These are phyloP conservation scores for Astyanax mexicanus DNA, from an alignment of 2,797 vertebrate genomes.

Conservation along the genomic window DNA sequence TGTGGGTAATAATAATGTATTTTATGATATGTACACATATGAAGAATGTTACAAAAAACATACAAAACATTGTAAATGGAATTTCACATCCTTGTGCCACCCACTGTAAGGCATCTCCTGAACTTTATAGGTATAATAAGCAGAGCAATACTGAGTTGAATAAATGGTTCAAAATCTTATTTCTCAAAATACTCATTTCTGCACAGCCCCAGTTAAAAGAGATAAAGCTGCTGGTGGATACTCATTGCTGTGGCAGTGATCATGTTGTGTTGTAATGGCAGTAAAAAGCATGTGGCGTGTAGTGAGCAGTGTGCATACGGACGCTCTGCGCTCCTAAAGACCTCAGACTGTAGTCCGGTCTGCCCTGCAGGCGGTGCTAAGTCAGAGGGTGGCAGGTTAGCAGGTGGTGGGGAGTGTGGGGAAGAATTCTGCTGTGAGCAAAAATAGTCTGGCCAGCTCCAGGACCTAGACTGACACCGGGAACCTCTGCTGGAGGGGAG, in stretches of 20 bases:
- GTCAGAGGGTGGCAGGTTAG: constrained; percentile 18
- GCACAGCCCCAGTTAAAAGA: not conserved
- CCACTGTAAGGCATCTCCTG: too few relatives aligned
- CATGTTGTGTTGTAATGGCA: not conserved
- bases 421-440: not conserved
- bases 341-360: not conserved
- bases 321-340: not conserved
- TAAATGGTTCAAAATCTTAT: not conserved
- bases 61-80: too few relatives aligned
- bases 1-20: too few relatives aligned
- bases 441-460: constrained; percentile 7
- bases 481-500: not conserved
- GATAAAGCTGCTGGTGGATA: not conserved
- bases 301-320: constrained; percentile 4
- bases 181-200: not conserved
- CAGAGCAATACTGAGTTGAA: not conserved
- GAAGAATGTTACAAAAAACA: too few relatives aligned
- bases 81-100: too few relatives aligned
- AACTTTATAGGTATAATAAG: constrained; percentile 17
- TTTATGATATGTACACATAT: too few relatives aligned
- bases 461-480: constrained; percentile 20
- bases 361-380: not conserved
- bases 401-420: not conserved
- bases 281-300: not conserved
- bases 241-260: not conserved